Base-by-base conservation (phyloP, 92 coral and sea anemone genomes). In the Pocillopora grandis region DNA sequence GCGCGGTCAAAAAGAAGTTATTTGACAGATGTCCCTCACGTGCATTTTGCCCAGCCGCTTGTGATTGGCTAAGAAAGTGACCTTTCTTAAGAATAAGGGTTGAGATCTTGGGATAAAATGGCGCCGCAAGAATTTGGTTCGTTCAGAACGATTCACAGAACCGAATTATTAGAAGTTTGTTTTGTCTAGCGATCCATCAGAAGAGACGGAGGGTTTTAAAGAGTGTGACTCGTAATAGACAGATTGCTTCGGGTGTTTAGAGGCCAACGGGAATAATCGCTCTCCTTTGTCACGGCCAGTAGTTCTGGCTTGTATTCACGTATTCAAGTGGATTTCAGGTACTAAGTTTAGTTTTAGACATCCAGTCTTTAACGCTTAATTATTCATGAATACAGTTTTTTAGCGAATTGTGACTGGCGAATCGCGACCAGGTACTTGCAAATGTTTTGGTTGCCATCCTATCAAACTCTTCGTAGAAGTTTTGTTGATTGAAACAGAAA, bases 11-110 rank as follows among this genome's bases (percentile, higher is more conserved):
- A 60, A 37, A 17, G 84, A 78, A 78, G 86, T 73, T 72, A 73
- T 23, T 42, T 83, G 86, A 83, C 86, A 83, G 86, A 83, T 83
- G 86, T 83, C 75, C 18, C 31, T 83, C 86, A 63, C 79, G 74
- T 73, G 86, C 36, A 80, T 49, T 74, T 42, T 33, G 42, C 71
- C 72, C 74, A 27, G 16, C 52, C 52, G 52, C 52, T 62, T 64
- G 49, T 63, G 86, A 83, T 83, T 83, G 86, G 86, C 74, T 74
- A 19, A 73, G 69, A 63, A 74, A 19, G 80, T 83, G 86, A 83
- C 86, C 86, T 83, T 81, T 82, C 79, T 82, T 18, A 10, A 72
- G 86, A 82, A 72, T 72, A 70, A 62, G 72, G 78, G 77, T 82
- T 82, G 69, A 73, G 64, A 83, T 83, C 72, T 57, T 20, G 37